These are phyloP conservation scores for Oligia fasciuncula DNA, from an alignment of 2,888 invertebrate species.

Conservation along the genomic window DNA sequence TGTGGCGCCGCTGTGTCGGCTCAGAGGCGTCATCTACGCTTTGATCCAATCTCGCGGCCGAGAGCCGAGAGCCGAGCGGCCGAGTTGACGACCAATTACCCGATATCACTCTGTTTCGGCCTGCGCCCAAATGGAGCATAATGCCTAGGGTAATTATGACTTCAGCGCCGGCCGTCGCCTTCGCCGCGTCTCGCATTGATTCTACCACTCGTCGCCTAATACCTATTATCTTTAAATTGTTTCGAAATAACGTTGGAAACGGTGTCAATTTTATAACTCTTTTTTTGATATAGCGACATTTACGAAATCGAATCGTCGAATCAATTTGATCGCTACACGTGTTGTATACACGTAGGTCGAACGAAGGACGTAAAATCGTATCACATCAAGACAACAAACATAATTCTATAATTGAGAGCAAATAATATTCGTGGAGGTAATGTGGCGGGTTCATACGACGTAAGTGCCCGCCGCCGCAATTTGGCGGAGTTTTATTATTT, in stretches of 20 bases:
- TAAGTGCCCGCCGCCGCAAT: slow-evolving; percentile 78
- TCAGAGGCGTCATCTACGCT: slow-evolving; percentile 82
- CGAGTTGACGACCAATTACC: slow-evolving; percentile 89
- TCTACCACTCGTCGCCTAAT: slow-evolving; percentile 78
- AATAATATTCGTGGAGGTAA: slow-evolving; percentile 74
- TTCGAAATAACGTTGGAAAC: slow-evolving; percentile 74
- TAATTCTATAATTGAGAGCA: slow-evolving; percentile 72
- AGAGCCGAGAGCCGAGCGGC: slow-evolving; percentile 62
- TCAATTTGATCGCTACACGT: slow-evolving; percentile 63
- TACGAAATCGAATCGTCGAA: slow-evolving; percentile 56
- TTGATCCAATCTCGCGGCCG: slow-evolving; percentile 85
- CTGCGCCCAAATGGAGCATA: slow-evolving; percentile 88
- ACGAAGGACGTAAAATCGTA: slow-evolving; percentile 43
- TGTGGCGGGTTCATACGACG: slow-evolving; percentile 67
- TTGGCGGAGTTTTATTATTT: slow-evolving; percentile 84
- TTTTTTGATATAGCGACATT: slow-evolving; percentile 64
- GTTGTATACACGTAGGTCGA: slow-evolving; percentile 33
- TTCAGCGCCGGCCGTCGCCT: slow-evolving; percentile 76
- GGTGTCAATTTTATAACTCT: slow-evolving; percentile 74
- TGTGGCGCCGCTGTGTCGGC: slow-evolving; percentile 86
- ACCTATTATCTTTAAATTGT: slow-evolving; percentile 82
- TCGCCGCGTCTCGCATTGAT: slow-evolving; percentile 72
- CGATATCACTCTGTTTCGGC: slow-evolving; percentile 88
- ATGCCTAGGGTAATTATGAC: slow-evolving; percentile 89
- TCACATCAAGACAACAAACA: slow-evolving; percentile 64